Percentiles rank a stretch among this genome's conserved stretches.
Evolutionary conservation across 2,113 vertebrate species (phyloP).

Genomic region (Chlorodrepanis virens): DNA sequence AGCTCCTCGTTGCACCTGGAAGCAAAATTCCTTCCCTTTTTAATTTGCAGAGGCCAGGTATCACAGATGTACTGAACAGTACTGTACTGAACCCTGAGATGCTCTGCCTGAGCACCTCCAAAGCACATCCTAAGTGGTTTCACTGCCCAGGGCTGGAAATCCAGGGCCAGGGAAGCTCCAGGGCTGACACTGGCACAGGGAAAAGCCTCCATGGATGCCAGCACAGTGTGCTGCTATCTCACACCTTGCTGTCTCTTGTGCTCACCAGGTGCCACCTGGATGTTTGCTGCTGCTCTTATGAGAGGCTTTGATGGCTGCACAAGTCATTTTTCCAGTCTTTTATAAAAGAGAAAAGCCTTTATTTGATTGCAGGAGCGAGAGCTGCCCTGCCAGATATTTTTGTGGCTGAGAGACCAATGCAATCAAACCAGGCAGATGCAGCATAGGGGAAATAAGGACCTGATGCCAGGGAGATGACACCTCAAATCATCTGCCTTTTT

Average conservation of each 20-base stretch:
- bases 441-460: constrained; percentile 1
- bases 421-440: not conserved
- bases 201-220: not conserved
- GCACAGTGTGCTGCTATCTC: not conserved
- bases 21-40: not conserved
- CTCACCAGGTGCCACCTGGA: rapidly evolving
- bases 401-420: not conserved
- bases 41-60: not conserved
- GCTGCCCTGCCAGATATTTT: not conserved
- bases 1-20: not conserved
- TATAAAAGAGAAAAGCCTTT: not conserved
- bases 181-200: not conserved
- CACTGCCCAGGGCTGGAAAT: not conserved
- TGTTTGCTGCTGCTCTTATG: not conserved
- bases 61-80: rapidly evolving
- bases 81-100: not conserved
- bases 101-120: not conserved
- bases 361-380: not conserved
- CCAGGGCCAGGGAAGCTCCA: not conserved
- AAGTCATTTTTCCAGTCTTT: not conserved
- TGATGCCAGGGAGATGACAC: not conserved
- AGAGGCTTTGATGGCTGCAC: not conserved
- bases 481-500: not conserved
- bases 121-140: not conserved
- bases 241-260: not conserved